Percentiles rank a stretch among this genome's conserved stretches.
Evolutionary conservation across 37 sponge, comb jelly and placozoan species (phyloP).

Genomic region (Halichondria panicea): DNA sequence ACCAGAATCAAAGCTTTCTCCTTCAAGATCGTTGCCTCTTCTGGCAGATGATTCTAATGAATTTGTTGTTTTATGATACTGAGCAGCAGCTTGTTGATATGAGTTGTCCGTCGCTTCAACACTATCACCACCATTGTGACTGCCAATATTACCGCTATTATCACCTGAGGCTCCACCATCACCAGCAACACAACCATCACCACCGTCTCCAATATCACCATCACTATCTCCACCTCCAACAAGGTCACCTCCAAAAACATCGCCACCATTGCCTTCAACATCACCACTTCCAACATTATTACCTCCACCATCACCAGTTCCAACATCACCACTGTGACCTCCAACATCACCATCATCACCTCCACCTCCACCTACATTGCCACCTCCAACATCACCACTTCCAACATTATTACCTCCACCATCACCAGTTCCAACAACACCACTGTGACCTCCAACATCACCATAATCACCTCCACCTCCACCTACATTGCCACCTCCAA

Average conservation of each 20-base stretch:
- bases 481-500: no score
- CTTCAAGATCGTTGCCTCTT: not conserved
- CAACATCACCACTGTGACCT: not conserved
- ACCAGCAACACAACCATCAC: not conserved
- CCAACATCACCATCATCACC: not conserved
- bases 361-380: not conserved
- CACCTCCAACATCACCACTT: not conserved
- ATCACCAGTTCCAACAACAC: not conserved
- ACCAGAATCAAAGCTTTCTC: not conserved
- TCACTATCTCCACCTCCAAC: not conserved
- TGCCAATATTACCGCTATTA: not conserved
- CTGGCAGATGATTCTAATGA: not conserved
- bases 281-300: not conserved
- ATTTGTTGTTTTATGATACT: not conserved
- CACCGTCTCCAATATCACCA: not conserved
- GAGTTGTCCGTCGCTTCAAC: no score
- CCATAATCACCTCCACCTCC: not conserved
- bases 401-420: not conserved
- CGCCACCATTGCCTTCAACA: not conserved
- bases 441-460: no score
- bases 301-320: not conserved
- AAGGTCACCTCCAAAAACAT: not conserved
- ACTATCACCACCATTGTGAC: not conserved
- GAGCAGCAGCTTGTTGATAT: not conserved
- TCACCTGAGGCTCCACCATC: not conserved